phyloP scores from a whole-genome alignment of 2,888 invertebrate genomes.

The Aelia acuminata region DNA sequence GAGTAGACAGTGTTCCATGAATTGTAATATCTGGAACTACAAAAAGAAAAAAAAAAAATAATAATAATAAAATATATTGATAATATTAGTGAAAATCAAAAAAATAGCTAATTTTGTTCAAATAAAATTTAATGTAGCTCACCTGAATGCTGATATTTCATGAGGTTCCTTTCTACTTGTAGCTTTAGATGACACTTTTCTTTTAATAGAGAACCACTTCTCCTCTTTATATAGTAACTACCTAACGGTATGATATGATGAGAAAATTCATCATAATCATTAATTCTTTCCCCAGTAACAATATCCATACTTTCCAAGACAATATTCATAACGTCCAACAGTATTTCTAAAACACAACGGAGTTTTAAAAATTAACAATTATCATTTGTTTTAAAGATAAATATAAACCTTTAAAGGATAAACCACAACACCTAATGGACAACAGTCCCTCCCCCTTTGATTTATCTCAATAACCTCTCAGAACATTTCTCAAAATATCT shows the following conservation, averaged over 20 bases:
- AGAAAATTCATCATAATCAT: constrained; percentile 60
- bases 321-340: constrained; percentile 81
- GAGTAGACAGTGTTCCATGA: constrained; percentile 86
- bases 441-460: too few relatives aligned
- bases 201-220: constrained; percentile 81
- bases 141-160: constrained; percentile 71
- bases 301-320: constrained; percentile 84
- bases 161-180: constrained; percentile 86
- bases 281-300: constrained; percentile 75
- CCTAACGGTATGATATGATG: constrained; percentile 69
- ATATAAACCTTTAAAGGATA: background rate
- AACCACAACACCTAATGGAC: background rate
- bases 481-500: too few relatives aligned
- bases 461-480: too few relatives aligned
- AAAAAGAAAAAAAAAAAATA: constrained; percentile 57
- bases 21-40: constrained; percentile 86
- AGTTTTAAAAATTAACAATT: background rate
- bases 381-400: background rate
- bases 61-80: background rate
- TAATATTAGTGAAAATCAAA: background rate
- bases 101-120: background rate
- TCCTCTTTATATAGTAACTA: constrained; percentile 72
- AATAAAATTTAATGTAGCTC: constrained; percentile 54
- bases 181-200: constrained; percentile 87
- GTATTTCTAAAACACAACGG: constrained; percentile 62